A percentile compares a stretch with the other conserved stretches of the same genome.
Evolutionary conservation across 1,140 invertebrate genomes (phyloP).

Genomic region (Coptotermes formosanus): DNA sequence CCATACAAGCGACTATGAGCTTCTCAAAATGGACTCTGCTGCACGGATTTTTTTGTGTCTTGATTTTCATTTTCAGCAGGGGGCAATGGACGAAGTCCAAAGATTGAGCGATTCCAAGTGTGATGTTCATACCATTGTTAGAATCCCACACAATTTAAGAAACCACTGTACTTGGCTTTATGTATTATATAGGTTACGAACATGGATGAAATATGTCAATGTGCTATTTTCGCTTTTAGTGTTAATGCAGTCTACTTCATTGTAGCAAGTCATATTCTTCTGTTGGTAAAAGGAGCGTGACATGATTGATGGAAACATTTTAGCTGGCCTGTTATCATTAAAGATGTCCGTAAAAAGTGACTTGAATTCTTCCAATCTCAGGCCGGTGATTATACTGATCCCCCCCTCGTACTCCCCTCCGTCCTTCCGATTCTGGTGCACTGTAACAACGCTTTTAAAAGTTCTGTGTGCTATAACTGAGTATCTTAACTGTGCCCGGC

Average conservation of each 20-base stretch:
- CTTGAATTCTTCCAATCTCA: slow-evolving; percentile 12
- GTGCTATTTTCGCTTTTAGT: background rate
- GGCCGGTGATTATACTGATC: background rate
- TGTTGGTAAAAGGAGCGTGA: background rate
- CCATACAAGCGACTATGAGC: too few species aligned
- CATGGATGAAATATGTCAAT: background rate
- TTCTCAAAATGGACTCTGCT: too few species aligned
- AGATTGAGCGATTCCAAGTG: too few species aligned
- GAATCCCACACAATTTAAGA: too few species aligned
- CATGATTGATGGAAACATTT: slow-evolving; percentile 8
- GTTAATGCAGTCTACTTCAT: background rate
- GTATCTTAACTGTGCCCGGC: background rate
- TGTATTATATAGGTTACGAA: too few species aligned
- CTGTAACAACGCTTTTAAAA: background rate
- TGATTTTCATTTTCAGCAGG: too few species aligned
- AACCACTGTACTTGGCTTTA: too few species aligned
- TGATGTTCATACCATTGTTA: too few species aligned
- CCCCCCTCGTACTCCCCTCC: background rate
- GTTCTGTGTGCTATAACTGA: background rate
- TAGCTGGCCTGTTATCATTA: background rate
- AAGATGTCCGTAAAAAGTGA: background rate
- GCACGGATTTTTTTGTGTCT: too few species aligned
- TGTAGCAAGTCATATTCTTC: background rate
- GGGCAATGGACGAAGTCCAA: too few species aligned
- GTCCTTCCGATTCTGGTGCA: background rate